A percentile compares a stretch with the other conserved stretches of the same genome.
These are phyloP conservation scores for Drosophila austrosaltans DNA, from an alignment of 2,888 invertebrate genomes.

Conservation along the genomic window DNA sequence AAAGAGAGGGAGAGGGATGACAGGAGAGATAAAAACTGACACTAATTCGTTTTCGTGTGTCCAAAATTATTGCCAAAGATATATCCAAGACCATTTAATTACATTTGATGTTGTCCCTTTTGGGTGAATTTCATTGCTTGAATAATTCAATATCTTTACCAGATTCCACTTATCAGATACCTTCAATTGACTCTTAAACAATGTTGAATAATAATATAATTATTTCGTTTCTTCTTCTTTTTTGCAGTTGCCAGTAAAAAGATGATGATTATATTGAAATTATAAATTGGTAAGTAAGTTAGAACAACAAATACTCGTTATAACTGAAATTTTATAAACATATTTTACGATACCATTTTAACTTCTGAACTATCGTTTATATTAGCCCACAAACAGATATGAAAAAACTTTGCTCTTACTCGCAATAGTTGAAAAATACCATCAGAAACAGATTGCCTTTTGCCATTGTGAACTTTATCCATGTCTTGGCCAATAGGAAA, in stretches of 20 bases:
- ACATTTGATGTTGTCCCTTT: conserved; percentile 29
- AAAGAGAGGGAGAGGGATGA: not conserved
- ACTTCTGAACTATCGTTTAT: conserved; percentile 15
- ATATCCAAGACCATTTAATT: conserved; percentile 54
- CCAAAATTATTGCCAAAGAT: conserved; percentile 52
- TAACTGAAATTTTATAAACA: not conserved
- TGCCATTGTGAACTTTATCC: conserved; percentile 10
- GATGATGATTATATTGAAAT: not conserved
- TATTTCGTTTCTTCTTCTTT: not conserved
- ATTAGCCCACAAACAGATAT: conserved; percentile 32
- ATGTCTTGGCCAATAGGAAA: conserved; percentile 6
- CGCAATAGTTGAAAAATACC: conserved; percentile 38
- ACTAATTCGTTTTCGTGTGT: conserved; percentile 56
- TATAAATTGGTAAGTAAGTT: conserved; percentile 5
- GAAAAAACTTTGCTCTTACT: conserved; percentile 30
- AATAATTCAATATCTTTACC: conserved; percentile 9
- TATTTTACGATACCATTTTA: conserved; percentile 1
- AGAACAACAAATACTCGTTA: too few species aligned
- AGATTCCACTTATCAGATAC: not conserved
- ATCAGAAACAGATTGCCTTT: conserved; percentile 38
- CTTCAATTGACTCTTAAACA: not conserved
- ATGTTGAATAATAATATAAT: not conserved
- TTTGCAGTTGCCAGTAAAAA: conserved; percentile 2
- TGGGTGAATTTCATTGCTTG: conserved; percentile 22
- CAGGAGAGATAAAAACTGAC: conserved; percentile 39